Conservation (phyloP, 2,113 vertebrate species). For the Ailurus styani region DNA sequence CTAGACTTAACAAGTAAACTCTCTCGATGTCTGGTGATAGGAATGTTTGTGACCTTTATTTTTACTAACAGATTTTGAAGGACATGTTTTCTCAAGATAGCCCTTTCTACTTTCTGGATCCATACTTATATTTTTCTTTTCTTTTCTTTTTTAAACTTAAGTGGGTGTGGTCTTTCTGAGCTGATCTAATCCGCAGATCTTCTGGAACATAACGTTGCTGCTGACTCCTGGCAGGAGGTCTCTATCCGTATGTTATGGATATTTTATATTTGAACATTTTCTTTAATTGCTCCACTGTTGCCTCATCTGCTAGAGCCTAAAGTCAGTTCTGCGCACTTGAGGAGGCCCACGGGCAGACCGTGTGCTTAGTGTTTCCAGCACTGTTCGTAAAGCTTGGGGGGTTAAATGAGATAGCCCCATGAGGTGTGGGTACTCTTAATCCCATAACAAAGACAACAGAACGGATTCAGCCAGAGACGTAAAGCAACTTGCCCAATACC, state of each 20-base stretch:
- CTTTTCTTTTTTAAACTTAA: neutral
- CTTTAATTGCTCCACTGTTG: neutral
- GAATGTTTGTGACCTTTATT: neutral
- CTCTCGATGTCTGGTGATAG: neutral
- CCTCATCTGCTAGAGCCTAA: neutral
- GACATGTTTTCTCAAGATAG: neutral
- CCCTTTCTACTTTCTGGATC: neutral
- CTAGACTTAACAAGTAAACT: neutral
- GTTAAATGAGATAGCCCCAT: neutral
- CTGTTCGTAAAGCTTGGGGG: neutral
- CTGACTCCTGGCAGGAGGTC: neutral
- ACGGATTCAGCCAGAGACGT: neutral
- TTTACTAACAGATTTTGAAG: neutral
- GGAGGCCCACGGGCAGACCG: neutral
- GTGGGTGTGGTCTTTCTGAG: neutral
- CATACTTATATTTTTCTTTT: neutral
- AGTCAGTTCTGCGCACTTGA: neutral
- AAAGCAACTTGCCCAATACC: neutral
- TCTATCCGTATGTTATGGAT: neutral
- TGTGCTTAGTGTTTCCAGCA: neutral
- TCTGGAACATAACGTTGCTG: neutral
- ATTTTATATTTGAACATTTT: neutral
- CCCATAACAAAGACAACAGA: neutral
- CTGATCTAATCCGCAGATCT: neutral
- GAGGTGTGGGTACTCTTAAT: neutral